Base-by-base conservation (phyloP, 2,888 invertebrate species). In the Eristalis pertinax region DNA sequence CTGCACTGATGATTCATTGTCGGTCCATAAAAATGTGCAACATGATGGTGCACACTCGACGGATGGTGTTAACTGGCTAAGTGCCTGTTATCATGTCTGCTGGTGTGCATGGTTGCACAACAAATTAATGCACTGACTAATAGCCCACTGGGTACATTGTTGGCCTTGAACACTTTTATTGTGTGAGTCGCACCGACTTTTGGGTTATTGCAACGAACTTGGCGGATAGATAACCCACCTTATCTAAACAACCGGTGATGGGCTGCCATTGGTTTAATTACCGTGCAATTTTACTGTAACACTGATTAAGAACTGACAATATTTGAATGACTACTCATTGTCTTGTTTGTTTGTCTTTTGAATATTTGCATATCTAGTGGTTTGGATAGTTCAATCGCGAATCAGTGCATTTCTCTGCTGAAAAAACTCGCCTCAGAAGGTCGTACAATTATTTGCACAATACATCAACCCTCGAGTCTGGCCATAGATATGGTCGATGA, bases 381-480 rank as follows among this genome's bases (percentile, higher is more conserved):
- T 56, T 92, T 97, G 89, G 97, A 97, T 92, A 96, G 96, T 91
- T 95, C 96, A 50, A 95, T 97, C 62, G 96, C 97, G 79, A 97
- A 96, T 92, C 97, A 98, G 92, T 95, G 97, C 91, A 94, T 98
- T 76, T 94, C 95, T 84, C 93, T 98, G 84, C 94, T 99, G 70
- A 97, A 97, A 92, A 95, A 96, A 89, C 93, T 99, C 89, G 97
- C 98, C 0, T 93, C 94, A 79, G 97, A 97, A 90, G 98, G 98
- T 10, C 94, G 97, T 89, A 98, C 97, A 2, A 95, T 98, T 83
- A 95, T 98, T 76, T 97, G 97, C 91, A 97, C 97, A 22, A 97
- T 98, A 91, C 98, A 98, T 93, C 98, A 98, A 92, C 98, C 98
- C 0, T 97, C 97, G 83, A 97, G 98, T 2, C 94, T 96, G 68